Evolutionary conservation across 2,888 invertebrate genomes (phyloP), one percentile per base, ranked within the genome.

Genomic region (Sinotaia quadrata): DNA sequence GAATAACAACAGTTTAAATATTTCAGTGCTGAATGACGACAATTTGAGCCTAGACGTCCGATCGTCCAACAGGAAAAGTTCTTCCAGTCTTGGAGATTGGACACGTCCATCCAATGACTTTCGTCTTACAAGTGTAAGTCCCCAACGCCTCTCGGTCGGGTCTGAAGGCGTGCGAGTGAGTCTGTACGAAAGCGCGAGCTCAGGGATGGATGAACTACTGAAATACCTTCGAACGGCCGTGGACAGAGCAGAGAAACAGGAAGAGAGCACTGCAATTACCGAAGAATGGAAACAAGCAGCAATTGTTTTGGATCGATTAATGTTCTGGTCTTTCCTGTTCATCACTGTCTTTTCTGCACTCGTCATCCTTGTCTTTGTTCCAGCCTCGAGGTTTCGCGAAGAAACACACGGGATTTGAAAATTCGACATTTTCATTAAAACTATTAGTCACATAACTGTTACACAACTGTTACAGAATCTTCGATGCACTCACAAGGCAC

Each of bases 251-350:
- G 85, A 86, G 44, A 79, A 81, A 21, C 81, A 83, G 51, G 86
- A 85, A 49, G 71, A 70, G 4, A 81, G 82, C 61, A 74, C 72
- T 34, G 83, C 82, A 21, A 75, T 86, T 21, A 76, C 81, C 47
- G 82, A 83, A 54, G 87, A 87, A 67, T 87, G 87, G 87, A 84
- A 85, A 67, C 82, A 84, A 69, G 83, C 86, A 41, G 86, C 86
- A 0, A 74, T 83, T 24, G 82, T 87, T 18, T 77, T 85, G 5
- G 87, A 87, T 66, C 74, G 85, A 21, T 73, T 85, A 37, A 76
- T 86, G 71, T 85, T 87, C 71, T 83, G 82, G 82, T 65, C 81
- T 27, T 87, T 86, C 72, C 72, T 85, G 59, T 36, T 78, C 12
- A 74, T 81, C 33, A 85, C 86, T 18, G 71, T 83, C 24, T 65